Evolutionary conservation across 2,113 vertebrate genomes (phyloP), one percentile per base, ranked within the genome.

Genomic region (Talpa occidentalis): DNA sequence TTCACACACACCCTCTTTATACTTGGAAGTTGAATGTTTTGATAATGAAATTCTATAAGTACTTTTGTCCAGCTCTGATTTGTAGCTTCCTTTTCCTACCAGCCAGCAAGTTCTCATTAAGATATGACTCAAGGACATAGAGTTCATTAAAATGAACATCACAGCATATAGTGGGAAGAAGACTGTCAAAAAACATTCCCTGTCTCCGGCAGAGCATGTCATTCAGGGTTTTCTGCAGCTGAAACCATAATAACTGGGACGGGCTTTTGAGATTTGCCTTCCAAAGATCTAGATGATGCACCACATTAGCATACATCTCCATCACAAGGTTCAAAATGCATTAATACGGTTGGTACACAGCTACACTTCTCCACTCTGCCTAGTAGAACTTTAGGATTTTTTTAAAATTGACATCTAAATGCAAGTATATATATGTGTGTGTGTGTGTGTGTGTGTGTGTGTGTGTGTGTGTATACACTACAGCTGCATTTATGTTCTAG

Each of bases 41-140:
- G 90, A 87, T 72, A 28, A 90, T 66, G 81, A 87, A 70, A 76
- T 70, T n/a, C 42, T 60, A 78, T 52, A 81, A 44, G 44, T 24
- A 44, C 24, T 74, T 90, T 40, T 52, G 30, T 79, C 15, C 16
- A 83, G 37, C 77, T 90, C 84, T 80, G 66, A 83, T 40, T 26
- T 10, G 26, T 32, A 59, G 56, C 79, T 92, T 79, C 84, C 32
- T 21, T 87, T 74, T 85, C 67, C 40, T 93, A 11, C 49, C 59
- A 76, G n/a, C 52, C 73, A 70, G 15, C 11, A 28, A 47, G 32
- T 79, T 49, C 87, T 89, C 69, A 91, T 73, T 93, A 69, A 70
- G 54, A 26, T 32, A 6, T 70, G 79, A 91, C 32, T 94, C 78
- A 73, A 93, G 90, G 77, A 96, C 77, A 74, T 2, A 16, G 26